A percentile compares a stretch with the other conserved stretches of the same genome.
These are phyloP conservation scores for Lithophane semibrunnea DNA, from an alignment of 2,888 invertebrate species.

Conservation along the genomic window DNA sequence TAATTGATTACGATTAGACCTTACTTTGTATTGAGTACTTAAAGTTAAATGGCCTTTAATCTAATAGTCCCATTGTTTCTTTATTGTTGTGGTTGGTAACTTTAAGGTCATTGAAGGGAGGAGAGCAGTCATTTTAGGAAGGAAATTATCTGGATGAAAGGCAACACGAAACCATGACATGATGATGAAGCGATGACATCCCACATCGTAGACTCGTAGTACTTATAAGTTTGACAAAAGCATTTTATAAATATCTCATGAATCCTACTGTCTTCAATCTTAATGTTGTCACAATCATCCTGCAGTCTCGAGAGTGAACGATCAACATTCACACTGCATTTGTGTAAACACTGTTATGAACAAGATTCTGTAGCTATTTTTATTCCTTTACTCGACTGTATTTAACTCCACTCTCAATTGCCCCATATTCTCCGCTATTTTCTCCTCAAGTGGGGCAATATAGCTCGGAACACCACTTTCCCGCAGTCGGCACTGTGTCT, in stretches of 20 bases:
- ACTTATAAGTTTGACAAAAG: neutral
- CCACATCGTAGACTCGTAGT: no score
- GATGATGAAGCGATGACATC: no score
- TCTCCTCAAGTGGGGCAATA: conserved; percentile 40
- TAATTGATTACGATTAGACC: conserved; percentile 47
- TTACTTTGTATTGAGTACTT: conserved; percentile 5
- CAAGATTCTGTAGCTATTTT: neutral
- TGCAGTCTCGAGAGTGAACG: neutral
- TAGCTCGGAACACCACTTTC: conserved; percentile 46
- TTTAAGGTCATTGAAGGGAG: neutral
- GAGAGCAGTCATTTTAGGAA: neutral
- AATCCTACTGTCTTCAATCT: neutral
- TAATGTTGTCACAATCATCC: neutral
- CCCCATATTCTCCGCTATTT: conserved; percentile 46
- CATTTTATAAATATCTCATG: neutral
- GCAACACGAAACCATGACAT: neutral
- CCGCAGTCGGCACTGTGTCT: conserved; percentile 37
- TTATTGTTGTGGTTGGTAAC: neutral
- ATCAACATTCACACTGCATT: conserved; percentile 14
- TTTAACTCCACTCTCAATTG: conserved; percentile 10
- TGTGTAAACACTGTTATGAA: conserved; percentile 15
- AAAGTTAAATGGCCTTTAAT: conserved; percentile 26
- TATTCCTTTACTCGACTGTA: conserved; percentile 1
- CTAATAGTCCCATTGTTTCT: conserved; percentile 35
- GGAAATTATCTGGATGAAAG: neutral